A percentile compares a stretch with the other conserved stretches of the same genome.
These are phyloP conservation scores for Odontomachus brunneus DNA, from an alignment of 1,140 invertebrate species.

Conservation along the genomic window DNA sequence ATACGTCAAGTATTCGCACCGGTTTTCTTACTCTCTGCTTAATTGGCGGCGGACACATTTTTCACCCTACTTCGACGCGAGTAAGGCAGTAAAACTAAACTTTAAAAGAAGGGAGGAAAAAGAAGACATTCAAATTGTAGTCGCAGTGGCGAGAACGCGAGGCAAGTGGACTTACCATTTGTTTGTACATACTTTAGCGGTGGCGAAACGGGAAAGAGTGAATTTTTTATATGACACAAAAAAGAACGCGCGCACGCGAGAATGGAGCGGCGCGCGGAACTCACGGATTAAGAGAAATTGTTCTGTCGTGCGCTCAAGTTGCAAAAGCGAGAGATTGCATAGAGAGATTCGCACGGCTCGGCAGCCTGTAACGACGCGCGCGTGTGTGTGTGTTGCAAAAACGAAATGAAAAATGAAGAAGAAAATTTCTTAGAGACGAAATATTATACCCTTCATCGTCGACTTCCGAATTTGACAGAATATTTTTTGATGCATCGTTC, in stretches of 20 bases:
- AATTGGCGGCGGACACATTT: conserved; percentile 34
- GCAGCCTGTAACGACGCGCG: background rate
- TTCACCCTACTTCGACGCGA: conserved; percentile 57
- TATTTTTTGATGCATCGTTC: conserved; percentile 55
- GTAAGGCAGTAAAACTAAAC: conserved; percentile 51
- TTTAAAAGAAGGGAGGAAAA: conserved; percentile 7
- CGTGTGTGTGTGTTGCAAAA: background rate
- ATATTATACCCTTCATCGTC: conserved; percentile 44
- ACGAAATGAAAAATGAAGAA: background rate
- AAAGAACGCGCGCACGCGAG: conserved; percentile 41
- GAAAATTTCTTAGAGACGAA: conserved; percentile 35
- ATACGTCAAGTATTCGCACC: background rate
- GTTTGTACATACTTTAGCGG: conserved; percentile 69
- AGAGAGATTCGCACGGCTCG: background rate
- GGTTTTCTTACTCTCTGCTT: conserved; percentile 1
- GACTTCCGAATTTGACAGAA: conserved; percentile 39
- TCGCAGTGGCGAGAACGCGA: conserved; percentile 22
- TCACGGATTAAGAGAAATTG: conserved; percentile 26
- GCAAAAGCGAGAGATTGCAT: conserved; percentile 24
- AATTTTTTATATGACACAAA: conserved; percentile 72
- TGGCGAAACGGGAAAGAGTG: conserved; percentile 66
- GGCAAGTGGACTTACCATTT: conserved; percentile 52
- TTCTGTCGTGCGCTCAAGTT: conserved; percentile 12
- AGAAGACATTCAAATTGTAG: conserved; percentile 28
- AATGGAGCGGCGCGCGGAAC: conserved; percentile 2